phyloP scores from a whole-genome alignment of 2,113 vertebrate species.

The Desmodus rotundus region DNA sequence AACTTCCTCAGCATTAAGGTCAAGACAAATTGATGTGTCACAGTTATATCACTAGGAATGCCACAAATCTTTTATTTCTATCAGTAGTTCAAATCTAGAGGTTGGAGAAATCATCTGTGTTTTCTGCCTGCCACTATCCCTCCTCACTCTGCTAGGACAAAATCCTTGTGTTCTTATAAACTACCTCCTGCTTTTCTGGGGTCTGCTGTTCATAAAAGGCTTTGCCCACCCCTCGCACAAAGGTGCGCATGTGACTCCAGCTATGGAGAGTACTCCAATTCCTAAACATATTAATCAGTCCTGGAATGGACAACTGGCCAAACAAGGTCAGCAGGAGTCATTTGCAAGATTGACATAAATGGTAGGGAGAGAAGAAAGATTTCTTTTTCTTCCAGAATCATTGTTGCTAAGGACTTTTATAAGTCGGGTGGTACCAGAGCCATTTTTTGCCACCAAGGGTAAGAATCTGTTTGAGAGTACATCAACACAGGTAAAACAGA shows the following conservation, averaged over 20 bases:
- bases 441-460: background rate
- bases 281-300: background rate
- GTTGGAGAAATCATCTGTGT: background rate
- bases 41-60: background rate
- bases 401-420: background rate
- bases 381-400: background rate
- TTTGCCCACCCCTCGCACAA: background rate
- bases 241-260: rapidly evolving
- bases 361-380: background rate
- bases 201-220: background rate
- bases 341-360: background rate
- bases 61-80: background rate
- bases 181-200: background rate
- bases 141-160: background rate
- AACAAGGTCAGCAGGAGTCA: background rate
- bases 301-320: background rate
- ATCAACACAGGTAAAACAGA: background rate
- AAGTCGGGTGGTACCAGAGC: background rate
- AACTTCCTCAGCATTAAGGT: background rate
- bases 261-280: background rate
- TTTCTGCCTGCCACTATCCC: background rate
- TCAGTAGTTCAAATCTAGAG: background rate
- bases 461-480: background rate
- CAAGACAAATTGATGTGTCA: background rate
- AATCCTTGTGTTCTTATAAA: background rate